A percentile compares a stretch with the other conserved stretches of the same genome.
Conservation (phyloP, 1,140 invertebrate genomes). For the Globodera rostochiensis region DNA sequence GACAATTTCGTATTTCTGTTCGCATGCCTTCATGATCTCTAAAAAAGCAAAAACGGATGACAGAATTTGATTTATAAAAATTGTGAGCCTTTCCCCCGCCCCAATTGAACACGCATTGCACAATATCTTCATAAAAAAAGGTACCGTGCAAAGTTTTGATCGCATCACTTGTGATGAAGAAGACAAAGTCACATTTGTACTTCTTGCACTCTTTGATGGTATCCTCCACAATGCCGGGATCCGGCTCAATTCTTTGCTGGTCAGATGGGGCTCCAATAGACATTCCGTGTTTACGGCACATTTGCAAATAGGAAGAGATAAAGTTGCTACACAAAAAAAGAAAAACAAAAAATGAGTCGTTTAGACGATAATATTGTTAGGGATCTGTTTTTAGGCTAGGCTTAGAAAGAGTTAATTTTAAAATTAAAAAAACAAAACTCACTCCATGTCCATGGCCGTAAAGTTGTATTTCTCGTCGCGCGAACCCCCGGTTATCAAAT, state of each 20-base stretch:
- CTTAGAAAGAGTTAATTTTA: too few species aligned
- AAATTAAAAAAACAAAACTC: background rate
- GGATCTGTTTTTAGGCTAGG: too few species aligned
- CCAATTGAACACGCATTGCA: background rate
- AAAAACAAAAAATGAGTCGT: background rate
- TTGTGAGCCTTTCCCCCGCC: too few species aligned
- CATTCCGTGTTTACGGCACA: conserved; percentile 35
- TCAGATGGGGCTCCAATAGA: background rate
- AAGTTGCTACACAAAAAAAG: conserved; percentile 31
- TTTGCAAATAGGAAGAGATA: conserved; percentile 15
- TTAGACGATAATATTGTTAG: background rate
- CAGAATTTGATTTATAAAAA: background rate
- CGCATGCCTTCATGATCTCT: conserved; percentile 40
- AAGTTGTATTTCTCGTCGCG: conserved; percentile 10
- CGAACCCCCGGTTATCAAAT: conserved; percentile 15
- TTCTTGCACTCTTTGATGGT: conserved; percentile 18
- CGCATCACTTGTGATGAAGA: conserved; percentile 39
- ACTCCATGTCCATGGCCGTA: conserved; percentile 10
- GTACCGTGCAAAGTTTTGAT: conserved; percentile 37
- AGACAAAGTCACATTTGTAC: conserved; percentile 40
- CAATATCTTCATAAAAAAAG: background rate
- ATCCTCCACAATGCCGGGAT: conserved; percentile 9
- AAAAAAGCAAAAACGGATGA: background rate
- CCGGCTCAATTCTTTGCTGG: conserved; percentile 17
- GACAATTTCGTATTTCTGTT: conserved; percentile 42